A percentile compares a stretch with the other conserved stretches of the same genome.
phyloP scores from a whole-genome alignment of 1,140 invertebrate genomes.

The Uloborus diversus region DNA sequence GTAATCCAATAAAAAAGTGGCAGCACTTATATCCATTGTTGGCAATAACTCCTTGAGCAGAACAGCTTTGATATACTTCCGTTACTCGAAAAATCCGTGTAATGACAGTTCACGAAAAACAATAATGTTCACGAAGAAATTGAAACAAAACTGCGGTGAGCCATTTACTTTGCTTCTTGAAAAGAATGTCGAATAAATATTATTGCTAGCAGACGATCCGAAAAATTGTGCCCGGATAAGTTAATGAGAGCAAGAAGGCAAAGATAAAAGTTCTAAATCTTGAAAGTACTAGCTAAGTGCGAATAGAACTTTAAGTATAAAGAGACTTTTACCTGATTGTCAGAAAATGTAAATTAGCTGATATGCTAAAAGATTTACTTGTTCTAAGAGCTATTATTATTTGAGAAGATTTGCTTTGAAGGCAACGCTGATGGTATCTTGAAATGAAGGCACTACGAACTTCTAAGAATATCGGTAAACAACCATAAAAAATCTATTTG shows the following conservation, averaged over 20 bases:
- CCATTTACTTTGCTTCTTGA: background rate
- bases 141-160: background rate
- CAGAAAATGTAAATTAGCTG: background rate
- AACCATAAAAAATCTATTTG: background rate
- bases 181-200: background rate
- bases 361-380: slow-evolving; percentile 24
- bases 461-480: background rate
- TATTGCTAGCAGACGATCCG: background rate
- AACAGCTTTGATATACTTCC: no score
- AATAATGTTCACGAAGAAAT: background rate
- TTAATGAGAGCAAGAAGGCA: background rate
- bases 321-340: background rate
- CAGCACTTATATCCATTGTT: background rate
- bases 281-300: background rate
- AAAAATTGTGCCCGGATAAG: slow-evolving; percentile 35
- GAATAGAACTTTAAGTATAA: background rate
- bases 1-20: background rate
- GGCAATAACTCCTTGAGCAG: no score
- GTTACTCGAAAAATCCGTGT: no score
- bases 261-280: background rate
- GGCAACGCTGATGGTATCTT: background rate
- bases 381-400: background rate
- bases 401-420: background rate
- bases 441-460: background rate
- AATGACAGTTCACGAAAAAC: background rate